Evolutionary conservation across 2,113 vertebrate species (phyloP), one percentile per base, ranked within the genome.

Genomic region (Gallinago media): DNA sequence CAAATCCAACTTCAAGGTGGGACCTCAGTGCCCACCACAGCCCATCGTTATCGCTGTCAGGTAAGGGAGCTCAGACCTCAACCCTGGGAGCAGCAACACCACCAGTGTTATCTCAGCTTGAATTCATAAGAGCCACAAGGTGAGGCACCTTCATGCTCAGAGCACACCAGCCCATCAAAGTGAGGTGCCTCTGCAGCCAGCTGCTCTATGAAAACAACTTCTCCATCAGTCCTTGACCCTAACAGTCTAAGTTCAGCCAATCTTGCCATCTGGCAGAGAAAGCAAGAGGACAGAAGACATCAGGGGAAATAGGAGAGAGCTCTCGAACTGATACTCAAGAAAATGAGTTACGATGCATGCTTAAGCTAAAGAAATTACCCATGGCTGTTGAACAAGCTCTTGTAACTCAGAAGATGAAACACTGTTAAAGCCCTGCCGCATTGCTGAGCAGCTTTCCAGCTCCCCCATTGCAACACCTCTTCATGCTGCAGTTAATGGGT

Each of bases 301-400:
- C 38, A 77, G 11, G 20, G 34, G 44, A 83, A 87, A 72, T 0
- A 58, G n/a, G 21, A 77, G 1, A 91, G 78, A 63, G 66, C 32
- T 84, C 85, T 80, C 56, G 38, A 80, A 50, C 4, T 15, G 34
- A 67, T 44, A 31, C 75, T 88, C 46, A 34, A 10, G 4, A 32
- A 92, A 85, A 80, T 71, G 13, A 85, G 62, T 23, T 79, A 42
- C 3, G 1, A 52, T 31, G 38, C 25, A 70, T 1, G 0, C 22
- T 59, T 49, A 88, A 92, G 34, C 74, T 58, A 59, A 54, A 81
- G 56, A 84, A 91, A 65, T 79, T 76, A 58, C 38, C 63, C 52
- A 49, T 3, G 6, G 52, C 80, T 75, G 18, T 59, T 85, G 38
- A 75, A 85, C 25, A 54, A 84, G 44, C 79, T 84, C 73, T 80